Percentiles rank a stretch among this genome's conserved stretches.
These are phyloP conservation scores for Apodemus speciosus DNA, from an alignment of 2,113 vertebrate species.

Conservation along the genomic window DNA sequence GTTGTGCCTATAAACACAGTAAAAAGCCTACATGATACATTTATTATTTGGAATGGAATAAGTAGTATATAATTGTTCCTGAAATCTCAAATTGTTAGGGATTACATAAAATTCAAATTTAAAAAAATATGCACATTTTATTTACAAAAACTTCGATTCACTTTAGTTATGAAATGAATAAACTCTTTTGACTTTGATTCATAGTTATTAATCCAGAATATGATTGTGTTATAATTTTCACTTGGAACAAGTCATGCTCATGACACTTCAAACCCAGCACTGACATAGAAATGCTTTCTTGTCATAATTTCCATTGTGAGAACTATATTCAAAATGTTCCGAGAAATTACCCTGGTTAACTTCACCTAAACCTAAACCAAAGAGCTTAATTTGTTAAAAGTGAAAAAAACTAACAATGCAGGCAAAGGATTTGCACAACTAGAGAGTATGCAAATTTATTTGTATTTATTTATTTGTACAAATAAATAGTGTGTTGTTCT, in stretches of 20 bases:
- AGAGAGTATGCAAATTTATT: too few species aligned
- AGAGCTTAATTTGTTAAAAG: conserved; percentile 78
- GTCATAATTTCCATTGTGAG: conserved; percentile 87
- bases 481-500: background rate
- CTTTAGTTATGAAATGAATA: background rate
- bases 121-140: background rate
- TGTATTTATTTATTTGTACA: too few species aligned
- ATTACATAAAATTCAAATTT: background rate
- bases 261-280: conserved; percentile 75
- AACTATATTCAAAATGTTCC: conserved; percentile 84
- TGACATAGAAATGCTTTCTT: conserved; percentile 87
- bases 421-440: fast-evolving
- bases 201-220: background rate
- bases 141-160: background rate
- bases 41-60: background rate
- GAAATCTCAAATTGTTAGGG: background rate
- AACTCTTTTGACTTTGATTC: background rate
- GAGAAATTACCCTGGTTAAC: conserved; percentile 84
- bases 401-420: background rate
- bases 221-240: background rate
- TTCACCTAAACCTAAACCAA: background rate
- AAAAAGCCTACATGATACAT: background rate
- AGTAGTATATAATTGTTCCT: background rate
- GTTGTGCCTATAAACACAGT: background rate
- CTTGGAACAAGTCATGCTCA: background rate